Percentiles rank a stretch among this genome's conserved stretches.
Evolutionary conservation across 1,140 invertebrate species (phyloP).

Genomic region (Lasioglossum baleicum): DNA sequence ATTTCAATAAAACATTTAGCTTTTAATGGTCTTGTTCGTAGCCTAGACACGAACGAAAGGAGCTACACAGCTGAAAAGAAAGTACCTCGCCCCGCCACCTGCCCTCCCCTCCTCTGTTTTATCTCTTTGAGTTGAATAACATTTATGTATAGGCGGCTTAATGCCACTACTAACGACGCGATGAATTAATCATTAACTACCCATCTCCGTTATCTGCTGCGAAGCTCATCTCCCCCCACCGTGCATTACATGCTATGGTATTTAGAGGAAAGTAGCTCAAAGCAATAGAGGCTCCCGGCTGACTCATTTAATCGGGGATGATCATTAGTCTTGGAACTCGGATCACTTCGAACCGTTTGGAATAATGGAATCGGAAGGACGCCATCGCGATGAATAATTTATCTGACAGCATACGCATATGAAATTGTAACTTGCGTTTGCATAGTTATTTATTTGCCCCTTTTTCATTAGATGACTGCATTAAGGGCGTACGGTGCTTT

Average conservation of each 20-base stretch:
- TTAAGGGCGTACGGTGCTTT: no score
- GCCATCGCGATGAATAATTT: no score
- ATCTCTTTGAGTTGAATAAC: conserved; percentile 44
- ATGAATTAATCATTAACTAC: conserved; percentile 67
- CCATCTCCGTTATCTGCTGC: not conserved
- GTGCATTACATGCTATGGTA: conserved; percentile 21
- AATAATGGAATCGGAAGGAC: no score
- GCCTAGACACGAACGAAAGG: not conserved
- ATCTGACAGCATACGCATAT: no score
- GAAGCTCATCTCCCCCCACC: not conserved
- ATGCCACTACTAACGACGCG: conserved; percentile 65
- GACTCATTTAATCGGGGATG: conserved; percentile 5
- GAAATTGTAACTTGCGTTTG: no score
- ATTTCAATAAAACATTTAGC: conserved; percentile 74
- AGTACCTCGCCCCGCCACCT: conserved; percentile 35
- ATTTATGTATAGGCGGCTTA: conserved; percentile 64
- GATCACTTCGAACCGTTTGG: no score
- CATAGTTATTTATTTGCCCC: no score
- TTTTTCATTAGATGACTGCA: not conserved
- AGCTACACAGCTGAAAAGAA: conserved; percentile 20
- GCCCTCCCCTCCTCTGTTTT: not conserved
- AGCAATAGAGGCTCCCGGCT: conserved; percentile 48
- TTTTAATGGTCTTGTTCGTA: conserved; percentile 70
- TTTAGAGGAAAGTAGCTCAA: conserved; percentile 46
- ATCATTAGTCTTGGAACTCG: not conserved